Base-by-base conservation (phyloP, 2,888 invertebrate genomes). In the Lysandra bellargus region DNA sequence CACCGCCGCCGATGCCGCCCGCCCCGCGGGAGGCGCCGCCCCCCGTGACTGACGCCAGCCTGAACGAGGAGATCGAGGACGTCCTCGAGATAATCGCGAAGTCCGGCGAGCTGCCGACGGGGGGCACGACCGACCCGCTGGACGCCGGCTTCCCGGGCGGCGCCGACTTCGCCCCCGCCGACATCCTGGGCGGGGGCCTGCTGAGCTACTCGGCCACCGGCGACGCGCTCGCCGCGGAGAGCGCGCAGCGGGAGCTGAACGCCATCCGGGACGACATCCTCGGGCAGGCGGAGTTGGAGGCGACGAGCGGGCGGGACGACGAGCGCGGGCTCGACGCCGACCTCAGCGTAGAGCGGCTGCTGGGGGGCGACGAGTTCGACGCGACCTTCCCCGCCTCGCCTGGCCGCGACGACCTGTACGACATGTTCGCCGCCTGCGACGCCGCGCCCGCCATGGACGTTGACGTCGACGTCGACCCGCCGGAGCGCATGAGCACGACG, bases 51-150 rank as follows among this genome's bases (percentile, higher is more conserved):
- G 90, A 95, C 85, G 86, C 93, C 87, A 97, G 97, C 86, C 97
- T 76, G 12, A 57, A 76, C 76, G 76, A 98, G 88, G 97, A 97
- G 79, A 97, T 98, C 86, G 98, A 98, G 87, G 99, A 99, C 90
- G 98, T 99, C 0, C 93, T 99, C 79, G 98, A 99, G 88, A 98
- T 99, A 83, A 95, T 99, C 17, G 98, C 99, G 74, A 97, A 98
- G 87, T 98, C 98, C 88, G 99, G 99, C 14, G 99, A 99, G 87
- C 90, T 99, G 80, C 98, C 98, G 9, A 98, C 98, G 84, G 98
- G 98, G 0, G 98, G 98, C 1, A 96, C 86, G 95, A 96, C 49
- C 91, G 90, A 82, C 83, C 88, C 85, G 81, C 88, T 86, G 79
- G 88, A 89, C 73, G 83, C 86, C 4, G 86, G 85, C 30, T 89